Percentiles rank a stretch among this genome's conserved stretches.
Conservation (phyloP, 1,140 invertebrate species). For the Antheraea mylitta region DNA sequence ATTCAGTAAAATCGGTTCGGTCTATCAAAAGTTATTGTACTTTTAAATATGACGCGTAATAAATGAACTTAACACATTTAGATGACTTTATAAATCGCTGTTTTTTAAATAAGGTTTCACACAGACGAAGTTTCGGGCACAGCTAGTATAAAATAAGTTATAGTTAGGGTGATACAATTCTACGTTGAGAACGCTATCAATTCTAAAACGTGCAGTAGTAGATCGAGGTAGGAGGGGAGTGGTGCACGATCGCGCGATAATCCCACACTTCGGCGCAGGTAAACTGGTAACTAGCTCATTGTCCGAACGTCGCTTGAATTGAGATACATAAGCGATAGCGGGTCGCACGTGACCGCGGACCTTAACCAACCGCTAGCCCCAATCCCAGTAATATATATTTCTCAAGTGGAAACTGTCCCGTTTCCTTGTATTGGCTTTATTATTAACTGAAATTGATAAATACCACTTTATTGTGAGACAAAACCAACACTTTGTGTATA, state of each 20-base stretch:
- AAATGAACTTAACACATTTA: too few relatives aligned
- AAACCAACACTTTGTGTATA: too few relatives aligned
- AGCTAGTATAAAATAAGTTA: too few relatives aligned
- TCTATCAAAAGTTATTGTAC: too few relatives aligned
- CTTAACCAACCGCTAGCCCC: neutral
- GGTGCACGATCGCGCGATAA: conserved; percentile 23
- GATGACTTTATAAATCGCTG: too few relatives aligned
- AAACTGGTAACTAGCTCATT: conserved; percentile 40
- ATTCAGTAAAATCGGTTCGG: too few relatives aligned
- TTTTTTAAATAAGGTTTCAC: too few relatives aligned
- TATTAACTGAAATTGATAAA: too few relatives aligned
- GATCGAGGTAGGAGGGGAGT: neutral
- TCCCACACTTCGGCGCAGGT: conserved; percentile 33
- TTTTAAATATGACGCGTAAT: too few relatives aligned
- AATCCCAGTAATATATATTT: neutral
- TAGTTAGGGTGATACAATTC: too few relatives aligned
- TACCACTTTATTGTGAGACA: too few relatives aligned
- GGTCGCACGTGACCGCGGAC: conserved; percentile 25
- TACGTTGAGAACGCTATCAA: neutral
- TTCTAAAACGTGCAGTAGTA: neutral
- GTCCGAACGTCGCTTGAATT: conserved; percentile 29
- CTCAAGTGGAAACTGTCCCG: neutral
- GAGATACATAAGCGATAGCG: conserved; percentile 28
- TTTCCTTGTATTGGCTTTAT: neutral
- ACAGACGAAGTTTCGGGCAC: too few relatives aligned